Base-by-base conservation (phyloP, 2,113 vertebrate species). In the Peromyscus polionotus region DNA sequence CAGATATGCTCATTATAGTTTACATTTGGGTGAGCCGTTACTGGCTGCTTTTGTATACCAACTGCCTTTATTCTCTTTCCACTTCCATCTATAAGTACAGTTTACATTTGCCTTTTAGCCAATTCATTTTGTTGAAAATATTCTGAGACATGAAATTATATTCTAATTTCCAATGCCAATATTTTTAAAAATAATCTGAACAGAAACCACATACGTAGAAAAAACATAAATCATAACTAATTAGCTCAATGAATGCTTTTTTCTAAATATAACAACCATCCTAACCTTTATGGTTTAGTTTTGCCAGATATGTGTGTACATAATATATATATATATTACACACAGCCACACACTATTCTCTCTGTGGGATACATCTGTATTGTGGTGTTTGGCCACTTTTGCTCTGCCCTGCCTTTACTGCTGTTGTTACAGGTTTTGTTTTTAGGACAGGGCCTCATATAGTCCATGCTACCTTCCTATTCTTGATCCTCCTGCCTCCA, bases 101-200 rank as follows among this genome's bases (percentile, higher is more conserved):
- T 86, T 91, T 48, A 39, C 79, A 73, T 65, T 51, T 81, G n/a
- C 22, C 20, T n/a, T 92, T 94, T 92, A 94, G 75, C 72, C 39
- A 93, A 93, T 81, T 81, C 48, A 68, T 12, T 86, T 75, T 83
- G 20, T 67, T 70, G 73, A 92, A 97, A 94, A n/a, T 68, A 13
- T 95, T 84, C 70, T 79, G 68, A 96, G 61, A 92, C 73, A 61
- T 73, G 16, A 31, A 92, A 13, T 68, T 33, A 90, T 57, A 92
- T 91, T 96, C 59, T 90, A 88, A 73, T 81, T 90, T 36, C 17
- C 17, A 54, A 5, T 84, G 36, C 10, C 70, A 94, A 54, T 76
- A 83, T 61, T 92, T 93, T 72, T 13, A 33, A 7, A 80, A 93
- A 39, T 72, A 45, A 70, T 94, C 65, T 86, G 61, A 86, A 59